Percentiles rank a stretch among this genome's conserved stretches.
These are phyloP conservation scores for Gyps fulvus DNA, from an alignment of 2,113 vertebrate genomes.

Conservation along the genomic window DNA sequence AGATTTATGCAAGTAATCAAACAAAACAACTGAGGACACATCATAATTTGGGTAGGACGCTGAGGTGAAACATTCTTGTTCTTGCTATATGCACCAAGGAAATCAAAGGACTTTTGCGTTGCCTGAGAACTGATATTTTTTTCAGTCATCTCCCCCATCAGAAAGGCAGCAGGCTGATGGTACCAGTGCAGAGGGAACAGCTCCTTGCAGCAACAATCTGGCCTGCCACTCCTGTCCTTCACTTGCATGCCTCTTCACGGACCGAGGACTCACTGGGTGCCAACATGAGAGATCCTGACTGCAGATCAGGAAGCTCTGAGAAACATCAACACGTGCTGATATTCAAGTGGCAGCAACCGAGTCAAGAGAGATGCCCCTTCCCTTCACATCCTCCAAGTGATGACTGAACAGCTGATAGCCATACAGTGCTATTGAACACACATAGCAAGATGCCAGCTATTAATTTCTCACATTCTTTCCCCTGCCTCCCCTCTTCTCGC, in stretches of 20 bases:
- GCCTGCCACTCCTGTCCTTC: not conserved
- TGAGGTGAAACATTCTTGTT: not conserved
- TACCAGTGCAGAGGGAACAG: not conserved
- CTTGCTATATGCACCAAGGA: not conserved
- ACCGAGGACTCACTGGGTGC: not conserved
- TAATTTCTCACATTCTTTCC: not conserved
- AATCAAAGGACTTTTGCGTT: not conserved
- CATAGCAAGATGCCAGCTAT: not conserved
- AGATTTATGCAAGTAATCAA: not conserved
- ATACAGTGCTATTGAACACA: not conserved
- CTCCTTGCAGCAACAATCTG: not conserved
- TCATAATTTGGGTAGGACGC: not conserved
- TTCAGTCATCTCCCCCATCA: not conserved
- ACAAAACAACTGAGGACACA: not conserved
- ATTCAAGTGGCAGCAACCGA: not conserved
- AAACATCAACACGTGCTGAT: rapidly evolving
- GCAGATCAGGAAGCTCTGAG: not conserved
- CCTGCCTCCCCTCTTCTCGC: not conserved
- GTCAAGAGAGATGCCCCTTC: not conserved
- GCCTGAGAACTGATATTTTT: not conserved
- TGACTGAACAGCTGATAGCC: not conserved
- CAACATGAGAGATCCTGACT: not conserved
- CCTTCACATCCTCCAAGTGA: rapidly evolving
- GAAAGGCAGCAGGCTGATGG: not conserved
- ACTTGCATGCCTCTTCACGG: not conserved